Conservation (phyloP, 2,113 vertebrate species). For the Corythornis vintsioides region DNA sequence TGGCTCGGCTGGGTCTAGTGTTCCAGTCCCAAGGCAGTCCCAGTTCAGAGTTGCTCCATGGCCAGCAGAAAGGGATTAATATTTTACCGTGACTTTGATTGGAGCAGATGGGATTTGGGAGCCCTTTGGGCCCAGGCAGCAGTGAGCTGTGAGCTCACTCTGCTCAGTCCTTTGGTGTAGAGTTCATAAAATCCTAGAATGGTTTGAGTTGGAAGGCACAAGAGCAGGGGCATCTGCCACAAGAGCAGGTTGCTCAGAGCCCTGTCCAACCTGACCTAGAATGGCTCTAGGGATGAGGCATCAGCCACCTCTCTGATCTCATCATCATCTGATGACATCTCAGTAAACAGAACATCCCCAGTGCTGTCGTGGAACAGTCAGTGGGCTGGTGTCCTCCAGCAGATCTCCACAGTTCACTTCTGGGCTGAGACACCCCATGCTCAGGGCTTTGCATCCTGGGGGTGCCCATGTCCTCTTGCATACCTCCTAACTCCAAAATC, state of each 20-base stretch:
- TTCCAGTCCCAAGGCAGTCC: background rate
- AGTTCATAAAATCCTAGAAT: background rate
- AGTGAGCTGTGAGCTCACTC: background rate
- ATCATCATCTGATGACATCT: background rate
- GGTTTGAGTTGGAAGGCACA: background rate
- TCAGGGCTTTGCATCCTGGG: background rate
- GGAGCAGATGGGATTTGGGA: background rate
- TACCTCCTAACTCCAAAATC: background rate
- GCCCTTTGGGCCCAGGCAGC: background rate
- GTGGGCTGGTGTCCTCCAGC: background rate
- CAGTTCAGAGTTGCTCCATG: background rate
- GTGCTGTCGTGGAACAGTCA: background rate
- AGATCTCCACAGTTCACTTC: rapidly evolving
- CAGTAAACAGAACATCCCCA: background rate
- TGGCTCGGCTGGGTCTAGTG: rapidly evolving
- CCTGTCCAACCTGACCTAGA: background rate
- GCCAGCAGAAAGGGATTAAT: background rate
- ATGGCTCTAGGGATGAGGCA: too few species aligned
- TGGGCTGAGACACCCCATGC: rapidly evolving
- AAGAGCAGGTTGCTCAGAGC: background rate
- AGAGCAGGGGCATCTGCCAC: background rate
- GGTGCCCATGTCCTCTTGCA: background rate
- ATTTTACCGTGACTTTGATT: rapidly evolving
- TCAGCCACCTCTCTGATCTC: too few species aligned
- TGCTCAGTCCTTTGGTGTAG: background rate